Base-by-base conservation (phyloP, 2,113 vertebrate genomes). In the Phalacrocorax aristotelis region DNA sequence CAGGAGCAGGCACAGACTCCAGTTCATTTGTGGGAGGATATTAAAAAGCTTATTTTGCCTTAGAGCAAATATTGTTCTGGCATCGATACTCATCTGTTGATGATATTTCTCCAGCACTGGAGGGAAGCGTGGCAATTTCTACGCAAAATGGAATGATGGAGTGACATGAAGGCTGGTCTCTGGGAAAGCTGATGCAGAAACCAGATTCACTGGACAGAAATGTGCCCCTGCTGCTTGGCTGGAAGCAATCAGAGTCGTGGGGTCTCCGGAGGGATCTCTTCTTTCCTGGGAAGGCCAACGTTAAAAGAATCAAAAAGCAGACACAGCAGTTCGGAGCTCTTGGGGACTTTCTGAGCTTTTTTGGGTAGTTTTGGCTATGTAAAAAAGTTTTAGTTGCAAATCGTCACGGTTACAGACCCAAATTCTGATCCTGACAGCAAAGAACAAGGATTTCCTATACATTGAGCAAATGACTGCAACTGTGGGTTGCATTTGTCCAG, bases 131-230 rank as follows among this genome's bases (percentile, higher is more conserved):
- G 0, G 61, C 1, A 21, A 51, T 64, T 94, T 78, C 52, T 23
- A 54, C 15, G 12, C 25, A 20, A 76, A 83, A 77, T 32, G 71
- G 78, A 74, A 96, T 93, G 71, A 74, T 3, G 8, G 32, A 74
- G 34, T 0, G 5, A 85, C 14, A 6, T 27, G 52, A 85, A 76
- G 65, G 34, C 61, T 75, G 52, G 15, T 60, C 25, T 76, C 36
- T 21, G 71, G 51, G 60, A 93, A 95, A 86, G 70, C 44, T 89
- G 84, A 97, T 94, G 91, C 30, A 85, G 65, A 95, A 95, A 94
- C 51, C 96, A 97, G 86, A 74, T 82, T 80, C 29, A 44, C 22
- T 3, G 13, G 51, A 80, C 51, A 95, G 87, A 91, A 93, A 80
- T 4, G 3, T 64, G 62, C 78, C 62, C 64, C 78, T 91, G 54